A percentile compares a stretch with the other conserved stretches of the same genome.
Evolutionary conservation across 2,797 vertebrate species (phyloP).

Genomic region (Sarcoramphus papa): DNA sequence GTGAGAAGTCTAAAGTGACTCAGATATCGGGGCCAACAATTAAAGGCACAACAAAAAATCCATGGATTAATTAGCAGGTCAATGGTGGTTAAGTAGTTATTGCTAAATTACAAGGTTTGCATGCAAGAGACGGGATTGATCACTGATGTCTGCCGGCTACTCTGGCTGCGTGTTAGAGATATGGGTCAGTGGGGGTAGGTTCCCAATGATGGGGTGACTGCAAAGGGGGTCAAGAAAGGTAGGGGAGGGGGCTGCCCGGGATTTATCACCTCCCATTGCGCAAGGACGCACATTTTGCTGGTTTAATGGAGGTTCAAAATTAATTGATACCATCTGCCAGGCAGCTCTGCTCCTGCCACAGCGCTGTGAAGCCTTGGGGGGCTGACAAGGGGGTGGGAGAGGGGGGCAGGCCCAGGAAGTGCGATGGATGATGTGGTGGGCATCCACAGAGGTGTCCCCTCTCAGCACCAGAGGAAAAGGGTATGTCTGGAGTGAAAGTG

Average conservation of each 20-base stretch:
- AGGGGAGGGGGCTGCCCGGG: background rate
- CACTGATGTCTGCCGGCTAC: constrained; percentile 14
- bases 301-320: constrained; percentile 4
- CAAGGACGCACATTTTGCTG: background rate
- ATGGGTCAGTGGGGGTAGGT: constrained; percentile 10
- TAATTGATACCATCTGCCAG: constrained; percentile 42
- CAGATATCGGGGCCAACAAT: constrained; percentile 67
- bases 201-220: constrained; percentile 35
- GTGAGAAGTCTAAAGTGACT: constrained; percentile 71
- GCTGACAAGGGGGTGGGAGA: background rate
- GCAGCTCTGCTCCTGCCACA: background rate
- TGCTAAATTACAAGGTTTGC: constrained; percentile 77
- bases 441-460: background rate
- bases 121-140: constrained; percentile 66
- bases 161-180: constrained; percentile 29
- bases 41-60: constrained; percentile 73
- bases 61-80: constrained; percentile 79
- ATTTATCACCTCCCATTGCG: background rate
- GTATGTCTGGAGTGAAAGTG: background rate
- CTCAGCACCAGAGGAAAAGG: background rate
- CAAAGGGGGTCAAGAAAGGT: constrained; percentile 5
- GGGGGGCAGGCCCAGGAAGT: background rate
- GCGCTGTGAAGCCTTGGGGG: background rate
- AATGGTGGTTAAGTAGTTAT: constrained; percentile 73
- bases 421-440: background rate